Evolutionary conservation across 2,888 invertebrate species (phyloP).

Genomic region (Eupeodes latifasciatus): DNA sequence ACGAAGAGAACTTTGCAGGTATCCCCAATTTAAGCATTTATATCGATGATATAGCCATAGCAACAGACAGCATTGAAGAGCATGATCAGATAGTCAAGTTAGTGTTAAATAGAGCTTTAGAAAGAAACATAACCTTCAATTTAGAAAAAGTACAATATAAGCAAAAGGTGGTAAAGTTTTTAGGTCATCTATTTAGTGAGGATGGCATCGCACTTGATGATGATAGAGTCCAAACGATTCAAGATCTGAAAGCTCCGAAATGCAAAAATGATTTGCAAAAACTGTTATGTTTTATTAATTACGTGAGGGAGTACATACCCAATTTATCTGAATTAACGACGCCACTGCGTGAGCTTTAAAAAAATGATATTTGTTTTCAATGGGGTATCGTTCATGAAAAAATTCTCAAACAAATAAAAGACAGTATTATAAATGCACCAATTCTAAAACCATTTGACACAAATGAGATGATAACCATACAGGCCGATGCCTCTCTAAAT

Average conservation of each 20-base stretch:
- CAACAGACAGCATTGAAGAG: constrained; percentile 52
- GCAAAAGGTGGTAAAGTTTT: constrained; percentile 28
- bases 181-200: constrained; percentile 18
- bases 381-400: not conserved
- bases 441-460: constrained; percentile 3
- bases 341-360: constrained; percentile 2
- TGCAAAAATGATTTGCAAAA: not conserved
- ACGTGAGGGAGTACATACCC: not conserved
- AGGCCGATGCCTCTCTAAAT: constrained; percentile 42
- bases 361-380: not conserved
- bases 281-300: not conserved
- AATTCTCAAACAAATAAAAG: not conserved
- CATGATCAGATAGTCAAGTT: constrained; percentile 77
- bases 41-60: constrained; percentile 79
- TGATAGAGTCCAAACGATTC: not conserved
- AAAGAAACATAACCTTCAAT: constrained; percentile 45
- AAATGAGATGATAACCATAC: constrained; percentile 11
- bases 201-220: not conserved
- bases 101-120: constrained; percentile 41
- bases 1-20: constrained; percentile 73
- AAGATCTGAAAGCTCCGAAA: not conserved
- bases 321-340: not conserved
- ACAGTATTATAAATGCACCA: not conserved
- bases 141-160: constrained; percentile 34
- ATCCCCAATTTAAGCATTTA: constrained; percentile 78